Conservation (phyloP, 2,113 vertebrate genomes). For the Sceloporus tristichus region DNA sequence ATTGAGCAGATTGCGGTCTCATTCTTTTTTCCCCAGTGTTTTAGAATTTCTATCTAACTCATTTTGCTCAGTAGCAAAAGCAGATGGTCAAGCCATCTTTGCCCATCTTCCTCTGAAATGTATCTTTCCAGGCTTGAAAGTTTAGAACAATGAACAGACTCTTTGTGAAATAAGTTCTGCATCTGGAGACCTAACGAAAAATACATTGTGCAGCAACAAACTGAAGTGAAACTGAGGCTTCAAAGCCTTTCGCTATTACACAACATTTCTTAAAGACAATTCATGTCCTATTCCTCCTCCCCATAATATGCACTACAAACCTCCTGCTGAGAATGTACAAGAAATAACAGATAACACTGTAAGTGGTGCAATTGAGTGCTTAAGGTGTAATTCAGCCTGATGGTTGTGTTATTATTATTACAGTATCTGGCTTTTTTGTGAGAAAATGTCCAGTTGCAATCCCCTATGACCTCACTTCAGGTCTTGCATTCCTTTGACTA, state of each 20-base stretch:
- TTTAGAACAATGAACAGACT: background rate
- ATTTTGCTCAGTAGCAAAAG: constrained; percentile 15
- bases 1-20: background rate
- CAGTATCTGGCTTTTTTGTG: background rate
- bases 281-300: background rate
- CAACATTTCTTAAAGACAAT: background rate
- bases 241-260: background rate
- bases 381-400: background rate
- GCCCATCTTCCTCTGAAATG: constrained; percentile 8
- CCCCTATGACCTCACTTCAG: background rate
- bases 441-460: background rate
- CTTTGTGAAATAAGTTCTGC: background rate
- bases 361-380: constrained; percentile 6
- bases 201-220: background rate
- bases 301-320: background rate
- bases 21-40: background rate
- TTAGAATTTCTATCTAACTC: background rate
- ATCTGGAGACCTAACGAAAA: constrained; percentile 12
- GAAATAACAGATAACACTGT: constrained; percentile 4
- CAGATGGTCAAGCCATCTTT: constrained; percentile 40
- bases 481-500: constrained; percentile 6
- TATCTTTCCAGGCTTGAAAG: background rate
- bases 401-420: constrained; percentile 17
- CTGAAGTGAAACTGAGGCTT: background rate
- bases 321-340: background rate